Evolutionary conservation across 2,888 invertebrate species (phyloP).

Genomic region (Monoplex corrugatus): DNA sequence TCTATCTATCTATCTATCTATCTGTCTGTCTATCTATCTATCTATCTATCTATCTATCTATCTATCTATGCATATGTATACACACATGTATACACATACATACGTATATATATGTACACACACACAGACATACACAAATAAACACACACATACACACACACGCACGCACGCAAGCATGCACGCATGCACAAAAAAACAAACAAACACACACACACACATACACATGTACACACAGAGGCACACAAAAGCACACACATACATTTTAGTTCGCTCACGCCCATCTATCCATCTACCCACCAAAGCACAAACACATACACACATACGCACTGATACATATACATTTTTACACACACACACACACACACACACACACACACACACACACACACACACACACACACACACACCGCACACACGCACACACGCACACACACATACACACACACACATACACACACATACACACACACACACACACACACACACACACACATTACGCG

Average conservation of each 20-base stretch:
- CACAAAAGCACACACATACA: too few relatives aligned
- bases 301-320: background rate
- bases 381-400: too few relatives aligned
- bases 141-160: background rate
- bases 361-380: background rate
- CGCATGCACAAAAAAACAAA: too few relatives aligned
- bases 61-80: background rate
- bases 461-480: too few relatives aligned
- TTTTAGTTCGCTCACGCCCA: too few relatives aligned
- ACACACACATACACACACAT: too few relatives aligned
- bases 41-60: background rate
- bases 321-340: background rate
- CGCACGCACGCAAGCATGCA: background rate
- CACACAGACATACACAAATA: background rate
- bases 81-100: background rate
- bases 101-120: background rate
- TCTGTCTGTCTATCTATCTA: background rate
- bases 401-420: too few relatives aligned
- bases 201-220: too few relatives aligned
- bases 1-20: background rate
- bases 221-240: too few relatives aligned
- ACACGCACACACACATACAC: too few relatives aligned
- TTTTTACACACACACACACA: background rate
- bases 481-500: too few relatives aligned
- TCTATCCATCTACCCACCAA: too few relatives aligned